Evolutionary conservation across 2,888 invertebrate species (phyloP).

Genomic region (Osmoderma eremita): DNA sequence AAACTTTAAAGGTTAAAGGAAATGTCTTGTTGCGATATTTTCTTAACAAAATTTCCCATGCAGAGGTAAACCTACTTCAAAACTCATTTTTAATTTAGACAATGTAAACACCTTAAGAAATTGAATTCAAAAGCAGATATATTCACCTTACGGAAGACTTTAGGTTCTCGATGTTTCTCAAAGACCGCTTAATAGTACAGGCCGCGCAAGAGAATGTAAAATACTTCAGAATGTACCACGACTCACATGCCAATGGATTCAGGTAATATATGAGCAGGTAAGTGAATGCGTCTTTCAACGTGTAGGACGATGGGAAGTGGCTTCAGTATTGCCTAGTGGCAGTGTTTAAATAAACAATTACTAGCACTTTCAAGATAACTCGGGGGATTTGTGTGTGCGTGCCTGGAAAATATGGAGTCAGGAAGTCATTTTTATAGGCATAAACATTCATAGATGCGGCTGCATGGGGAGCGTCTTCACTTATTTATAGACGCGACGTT

Average conservation of each 20-base stretch:
- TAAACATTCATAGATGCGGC: conserved; percentile 16
- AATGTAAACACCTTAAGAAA: not conserved
- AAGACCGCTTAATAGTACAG: not conserved
- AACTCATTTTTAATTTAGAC: not conserved
- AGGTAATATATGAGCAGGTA: conserved; percentile 6
- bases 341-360: conserved; percentile 44
- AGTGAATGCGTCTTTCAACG: conserved; percentile 12
- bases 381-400: conserved; percentile 36
- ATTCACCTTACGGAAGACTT: conserved; percentile 1
- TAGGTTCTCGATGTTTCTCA: conserved; percentile 17
- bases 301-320: conserved; percentile 22
- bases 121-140: not conserved
- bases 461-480: conserved; percentile 25
- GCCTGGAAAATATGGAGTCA: conserved; percentile 34
- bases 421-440: conserved; percentile 39
- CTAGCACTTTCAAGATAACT: conserved; percentile 39
- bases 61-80: too few relatives aligned
- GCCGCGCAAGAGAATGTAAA: conserved; percentile 7
- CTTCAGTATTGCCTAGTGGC: conserved; percentile 9
- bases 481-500: conserved; percentile 39
- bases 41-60: not conserved
- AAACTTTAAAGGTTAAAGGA: not conserved
- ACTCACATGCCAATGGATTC: not conserved
- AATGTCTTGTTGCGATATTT: not conserved
- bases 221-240: not conserved